These are phyloP conservation scores for Esox niger DNA, from an alignment of 2,113 vertebrate species.

Conservation along the genomic window DNA sequence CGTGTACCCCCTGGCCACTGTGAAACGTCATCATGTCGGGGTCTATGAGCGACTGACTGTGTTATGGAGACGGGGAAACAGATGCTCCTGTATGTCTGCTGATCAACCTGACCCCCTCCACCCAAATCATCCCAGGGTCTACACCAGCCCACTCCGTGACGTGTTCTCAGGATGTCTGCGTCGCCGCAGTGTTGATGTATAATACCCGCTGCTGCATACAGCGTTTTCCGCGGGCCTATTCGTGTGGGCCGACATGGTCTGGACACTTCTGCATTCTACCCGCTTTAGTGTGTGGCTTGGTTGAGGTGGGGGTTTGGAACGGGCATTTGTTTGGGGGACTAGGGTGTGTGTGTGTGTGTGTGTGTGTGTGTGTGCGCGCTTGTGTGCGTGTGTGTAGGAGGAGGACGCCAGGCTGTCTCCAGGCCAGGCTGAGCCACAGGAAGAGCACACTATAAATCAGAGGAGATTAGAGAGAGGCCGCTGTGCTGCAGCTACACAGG, in stretches of 20 bases:
- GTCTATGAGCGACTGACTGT: not conserved
- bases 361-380: slow-evolving; percentile 5
- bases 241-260: too few relatives aligned
- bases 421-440: slow-evolving; percentile 84
- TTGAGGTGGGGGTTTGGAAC: not conserved
- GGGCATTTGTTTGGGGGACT: not conserved
- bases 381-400: slow-evolving; percentile 50
- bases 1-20: too few relatives aligned
- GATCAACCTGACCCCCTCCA: not conserved
- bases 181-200: too few relatives aligned
- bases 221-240: too few relatives aligned
- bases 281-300: not conserved
- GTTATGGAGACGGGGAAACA: not conserved
- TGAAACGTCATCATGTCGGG: too few relatives aligned
- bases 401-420: slow-evolving; percentile 89
- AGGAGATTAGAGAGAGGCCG: slow-evolving; percentile 85
- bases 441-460: slow-evolving; percentile 90
- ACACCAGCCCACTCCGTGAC: too few relatives aligned
- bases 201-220: too few relatives aligned
- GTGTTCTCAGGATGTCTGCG: too few relatives aligned
- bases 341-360: not conserved
- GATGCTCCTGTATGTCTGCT: not conserved
- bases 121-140: too few relatives aligned
- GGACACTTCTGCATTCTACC: not conserved
- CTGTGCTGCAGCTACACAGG: slow-evolving; percentile 66